Evolutionary conservation across 2,888 invertebrate species (phyloP), one percentile per base, ranked within the genome.

Genomic region (Melanargia galathea): DNA sequence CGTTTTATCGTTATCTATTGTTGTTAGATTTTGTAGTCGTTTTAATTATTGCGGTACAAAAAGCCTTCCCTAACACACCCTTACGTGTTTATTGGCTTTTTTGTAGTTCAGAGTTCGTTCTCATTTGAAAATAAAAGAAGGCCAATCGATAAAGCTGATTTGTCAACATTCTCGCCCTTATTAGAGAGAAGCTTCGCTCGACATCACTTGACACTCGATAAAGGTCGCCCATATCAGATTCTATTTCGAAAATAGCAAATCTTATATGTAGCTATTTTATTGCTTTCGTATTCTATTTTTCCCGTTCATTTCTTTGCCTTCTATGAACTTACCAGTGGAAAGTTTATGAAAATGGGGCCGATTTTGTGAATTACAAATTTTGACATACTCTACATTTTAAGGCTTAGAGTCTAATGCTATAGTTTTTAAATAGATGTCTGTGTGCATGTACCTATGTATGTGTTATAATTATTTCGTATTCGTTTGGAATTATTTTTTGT

Each of bases 71-170:
- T 38, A n/a, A n/a, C 13, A 2, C 5, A 18, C 40, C 22, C 11
- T n/a, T 24, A 48, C 24, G 6, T 16, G 24, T n/a, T 48, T 16
- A 26, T 48, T n/a, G 7, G 7, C 22, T 48, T 2, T 26, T 43
- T 16, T 18, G 8, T 18, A 43, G 18, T 16, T 18, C 16, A 16
- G 40, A 13, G 16, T 26, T 26, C 7, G 4, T 30, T 49, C 10
- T 49, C n/a, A 2, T 49, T 33, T 33, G 18, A 30, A n/a, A 2
- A 7, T 30, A 2, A 26, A 52, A 52, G 16, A 20, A 13, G 52
- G 52, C 33, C 52, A 35, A 52, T 51, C 33, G 30, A 33, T 35
- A 52, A 52, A 52, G 33, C 52, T 52, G 18, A 33, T 52, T 18
- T 52, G 52, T 52, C 20, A 20, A 33, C 22, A 52, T 51, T 30